These are phyloP conservation scores for Prionace glauca DNA, from an alignment of 2,797 vertebrate genomes.

Conservation along the genomic window DNA sequence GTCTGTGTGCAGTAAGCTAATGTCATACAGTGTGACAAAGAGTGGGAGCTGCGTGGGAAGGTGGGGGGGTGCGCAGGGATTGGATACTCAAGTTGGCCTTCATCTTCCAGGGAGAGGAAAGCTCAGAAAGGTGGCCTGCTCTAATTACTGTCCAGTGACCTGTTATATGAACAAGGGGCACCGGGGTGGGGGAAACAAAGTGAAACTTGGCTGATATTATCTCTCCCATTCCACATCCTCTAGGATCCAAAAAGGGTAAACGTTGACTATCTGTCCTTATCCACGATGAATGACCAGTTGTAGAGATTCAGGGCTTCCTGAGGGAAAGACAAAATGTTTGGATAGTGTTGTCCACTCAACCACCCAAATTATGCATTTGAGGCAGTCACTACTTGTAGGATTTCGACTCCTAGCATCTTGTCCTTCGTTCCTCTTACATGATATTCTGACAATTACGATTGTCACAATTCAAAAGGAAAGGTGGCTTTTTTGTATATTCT, in stretches of 20 bases:
- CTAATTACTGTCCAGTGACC: neutral
- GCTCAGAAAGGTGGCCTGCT: neutral
- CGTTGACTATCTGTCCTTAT: neutral
- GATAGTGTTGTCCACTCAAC: no score
- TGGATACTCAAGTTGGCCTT: neutral
- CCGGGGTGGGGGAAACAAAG: neutral
- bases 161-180: neutral
- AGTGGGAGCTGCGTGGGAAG: no score
- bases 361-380: neutral
- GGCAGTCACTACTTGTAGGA: neutral
- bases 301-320: neutral
- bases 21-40: neutral
- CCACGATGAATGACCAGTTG: neutral
- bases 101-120: neutral
- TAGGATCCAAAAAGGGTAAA: neutral
- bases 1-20: neutral
- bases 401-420: neutral
- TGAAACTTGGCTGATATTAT: neutral
- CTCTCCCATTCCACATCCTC: neutral
- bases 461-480: neutral
- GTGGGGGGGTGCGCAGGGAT: no score
- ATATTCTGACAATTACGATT: neutral
- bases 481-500: neutral
- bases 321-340: neutral
- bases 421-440: neutral